Conservation (phyloP, 2,888 invertebrate genomes). For the Diogma glabrata region DNA sequence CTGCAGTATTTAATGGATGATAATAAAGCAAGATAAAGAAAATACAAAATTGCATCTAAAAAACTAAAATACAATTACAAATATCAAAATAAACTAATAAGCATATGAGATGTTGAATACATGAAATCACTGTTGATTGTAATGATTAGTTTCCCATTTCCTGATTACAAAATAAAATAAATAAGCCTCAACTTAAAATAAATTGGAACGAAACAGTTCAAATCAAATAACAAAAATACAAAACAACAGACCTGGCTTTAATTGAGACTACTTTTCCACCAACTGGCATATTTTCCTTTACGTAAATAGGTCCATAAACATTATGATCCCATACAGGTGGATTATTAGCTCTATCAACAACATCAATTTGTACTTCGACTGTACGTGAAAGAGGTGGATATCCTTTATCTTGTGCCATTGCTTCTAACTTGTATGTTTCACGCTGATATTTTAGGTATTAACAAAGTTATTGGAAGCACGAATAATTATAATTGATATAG, state of each 20-base stretch:
- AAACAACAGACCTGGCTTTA: constrained; percentile 88
- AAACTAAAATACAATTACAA: too few relatives aligned
- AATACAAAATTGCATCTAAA: too few relatives aligned
- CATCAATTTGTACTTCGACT: constrained; percentile 97
- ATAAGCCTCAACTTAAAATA: too few relatives aligned
- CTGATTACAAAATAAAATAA: too few relatives aligned
- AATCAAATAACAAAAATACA: background rate
- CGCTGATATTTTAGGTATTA: constrained; percentile 45
- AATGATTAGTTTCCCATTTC: too few relatives aligned
- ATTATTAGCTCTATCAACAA: constrained; percentile 96
- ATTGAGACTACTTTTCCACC: constrained; percentile 96
- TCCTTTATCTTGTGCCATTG: constrained; percentile 97
- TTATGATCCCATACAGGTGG: constrained; percentile 94
- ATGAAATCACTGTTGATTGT: too few relatives aligned
- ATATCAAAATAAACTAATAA: too few relatives aligned
- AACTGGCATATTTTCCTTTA: constrained; percentile 95
- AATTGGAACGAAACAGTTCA: too few relatives aligned
- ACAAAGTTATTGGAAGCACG: constrained; percentile 9
- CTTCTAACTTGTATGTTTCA: constrained; percentile 96
- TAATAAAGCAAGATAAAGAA: too few relatives aligned
- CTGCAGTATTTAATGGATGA: too few relatives aligned
- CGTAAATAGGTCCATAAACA: constrained; percentile 94
- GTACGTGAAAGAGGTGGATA: constrained; percentile 88
- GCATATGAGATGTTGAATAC: too few relatives aligned
- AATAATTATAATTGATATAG: background rate